Evolutionary conservation across 2,113 vertebrate species (phyloP).

Genomic region (Telmatochromis sp.): DNA sequence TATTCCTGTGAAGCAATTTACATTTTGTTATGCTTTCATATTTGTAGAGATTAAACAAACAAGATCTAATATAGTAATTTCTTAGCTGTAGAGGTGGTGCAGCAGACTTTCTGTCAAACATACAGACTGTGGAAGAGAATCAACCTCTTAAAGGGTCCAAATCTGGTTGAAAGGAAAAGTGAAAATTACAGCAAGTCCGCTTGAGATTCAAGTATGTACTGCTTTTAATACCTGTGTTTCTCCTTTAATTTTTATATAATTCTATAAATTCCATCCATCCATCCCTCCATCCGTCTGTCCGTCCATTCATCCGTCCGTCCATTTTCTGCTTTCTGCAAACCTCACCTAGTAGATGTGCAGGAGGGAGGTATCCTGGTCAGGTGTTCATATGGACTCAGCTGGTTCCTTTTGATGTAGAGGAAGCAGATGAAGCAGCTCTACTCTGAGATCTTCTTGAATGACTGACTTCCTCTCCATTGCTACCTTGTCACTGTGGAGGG

Average conservation of each 20-base stretch:
- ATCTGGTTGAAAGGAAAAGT: neutral
- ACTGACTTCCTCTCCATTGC: neutral
- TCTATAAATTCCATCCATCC: neutral
- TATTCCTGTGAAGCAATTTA: neutral
- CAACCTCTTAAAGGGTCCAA: neutral
- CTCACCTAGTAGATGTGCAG: neutral
- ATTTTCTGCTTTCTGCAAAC: neutral
- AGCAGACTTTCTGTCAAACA: neutral
- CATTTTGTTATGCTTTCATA: neutral
- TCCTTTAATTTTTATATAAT: neutral
- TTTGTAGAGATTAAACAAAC: neutral
- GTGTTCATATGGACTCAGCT: neutral
- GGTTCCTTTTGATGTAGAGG: neutral
- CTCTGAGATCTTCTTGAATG: neutral
- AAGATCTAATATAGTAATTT: neutral
- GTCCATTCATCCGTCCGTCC: neutral
- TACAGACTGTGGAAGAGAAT: neutral
- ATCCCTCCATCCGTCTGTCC: rapidly evolving
- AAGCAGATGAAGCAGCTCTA: neutral
- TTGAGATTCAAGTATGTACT: neutral
- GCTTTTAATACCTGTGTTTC: neutral
- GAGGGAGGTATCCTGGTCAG: neutral
- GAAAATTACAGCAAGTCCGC: neutral
- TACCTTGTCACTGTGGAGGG: neutral
- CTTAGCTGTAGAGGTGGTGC: neutral